A percentile compares a stretch with the other conserved stretches of the same genome.
Conservation (phyloP, 2,797 vertebrate genomes). For the Ammospiza maritima region DNA sequence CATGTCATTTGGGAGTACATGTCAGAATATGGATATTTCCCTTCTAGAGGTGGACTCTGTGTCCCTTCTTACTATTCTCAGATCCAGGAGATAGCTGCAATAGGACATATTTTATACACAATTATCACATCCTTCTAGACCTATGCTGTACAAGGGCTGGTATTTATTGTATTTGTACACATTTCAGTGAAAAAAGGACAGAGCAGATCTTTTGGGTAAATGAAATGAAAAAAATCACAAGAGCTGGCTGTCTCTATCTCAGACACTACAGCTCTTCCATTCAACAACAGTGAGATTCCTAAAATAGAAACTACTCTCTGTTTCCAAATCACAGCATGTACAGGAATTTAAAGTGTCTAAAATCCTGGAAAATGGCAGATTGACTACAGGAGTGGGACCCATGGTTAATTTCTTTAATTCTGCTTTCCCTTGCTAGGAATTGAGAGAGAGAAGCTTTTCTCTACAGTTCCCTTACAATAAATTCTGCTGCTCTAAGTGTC, state of each 20-base stretch:
- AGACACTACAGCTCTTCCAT: neutral
- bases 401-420: neutral
- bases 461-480: neutral
- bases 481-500: neutral
- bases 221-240: neutral
- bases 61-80: neutral
- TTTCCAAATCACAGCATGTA: neutral
- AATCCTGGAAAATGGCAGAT: neutral
- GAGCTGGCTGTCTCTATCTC: neutral
- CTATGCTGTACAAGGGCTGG: neutral
- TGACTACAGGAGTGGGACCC: neutral
- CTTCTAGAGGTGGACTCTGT: neutral
- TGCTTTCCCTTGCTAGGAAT: neutral
- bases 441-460: neutral
- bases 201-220: neutral
- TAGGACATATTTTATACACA: neutral
- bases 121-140: neutral
- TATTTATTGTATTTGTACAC: neutral
- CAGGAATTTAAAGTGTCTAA: neutral
- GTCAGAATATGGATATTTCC: neutral
- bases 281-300: neutral
- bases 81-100: neutral
- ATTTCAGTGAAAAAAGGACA: neutral
- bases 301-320: neutral
- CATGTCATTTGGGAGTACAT: accelerated